Conservation (phyloP, 2,888 invertebrate species). For the Endotricha flammealis region DNA sequence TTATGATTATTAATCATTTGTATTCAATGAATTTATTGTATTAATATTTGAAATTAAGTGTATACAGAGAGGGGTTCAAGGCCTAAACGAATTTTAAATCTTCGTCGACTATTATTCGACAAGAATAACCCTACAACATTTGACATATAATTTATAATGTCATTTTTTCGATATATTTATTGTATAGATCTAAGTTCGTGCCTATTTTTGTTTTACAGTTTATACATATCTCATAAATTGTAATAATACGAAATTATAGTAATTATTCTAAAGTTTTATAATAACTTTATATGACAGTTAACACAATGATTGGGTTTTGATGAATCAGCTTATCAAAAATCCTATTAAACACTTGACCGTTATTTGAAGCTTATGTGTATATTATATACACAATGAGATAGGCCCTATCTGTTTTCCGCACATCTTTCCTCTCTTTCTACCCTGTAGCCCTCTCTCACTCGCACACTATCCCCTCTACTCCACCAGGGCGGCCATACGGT, state of each 20-base stretch:
- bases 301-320: too few relatives aligned
- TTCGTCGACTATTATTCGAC: constrained; percentile 6
- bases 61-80: constrained; percentile 40
- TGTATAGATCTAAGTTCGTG: not conserved
- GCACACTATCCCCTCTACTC: too few relatives aligned
- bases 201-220: not conserved
- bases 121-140: not conserved
- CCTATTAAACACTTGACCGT: too few relatives aligned
- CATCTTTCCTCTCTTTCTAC: too few relatives aligned
- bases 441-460: too few relatives aligned
- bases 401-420: too few relatives aligned
- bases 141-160: not conserved
- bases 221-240: not conserved
- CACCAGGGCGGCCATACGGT: too few relatives aligned
- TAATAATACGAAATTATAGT: not conserved
- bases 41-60: constrained; percentile 24
- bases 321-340: too few relatives aligned
- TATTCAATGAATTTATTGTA: constrained; percentile 40
- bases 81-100: constrained; percentile 32
- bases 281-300: not conserved
- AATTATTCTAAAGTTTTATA: constrained; percentile 4
- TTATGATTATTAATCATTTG: constrained; percentile 36
- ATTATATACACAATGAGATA: too few relatives aligned
- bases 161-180: not conserved
- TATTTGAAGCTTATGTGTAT: too few relatives aligned